Evolutionary conservation across 2,113 vertebrate species (phyloP), one percentile per base, ranked within the genome.

Genomic region (Coracopsis vasa): DNA sequence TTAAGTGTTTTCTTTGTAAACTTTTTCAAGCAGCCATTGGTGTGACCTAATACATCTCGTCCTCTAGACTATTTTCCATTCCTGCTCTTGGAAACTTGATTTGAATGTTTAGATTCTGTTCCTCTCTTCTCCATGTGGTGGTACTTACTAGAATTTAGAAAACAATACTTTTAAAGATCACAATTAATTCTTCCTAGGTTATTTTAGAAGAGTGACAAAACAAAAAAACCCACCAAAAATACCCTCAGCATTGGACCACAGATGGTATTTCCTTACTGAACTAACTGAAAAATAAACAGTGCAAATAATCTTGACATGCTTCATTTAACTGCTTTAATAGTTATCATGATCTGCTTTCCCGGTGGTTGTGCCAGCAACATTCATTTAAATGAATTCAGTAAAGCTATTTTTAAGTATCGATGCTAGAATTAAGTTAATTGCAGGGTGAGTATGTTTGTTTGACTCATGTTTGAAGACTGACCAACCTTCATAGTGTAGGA

Each of bases 381-480:
- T 67, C 10, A 60, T 78, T 84, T 71, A 53, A 73, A 80, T 86
- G 69, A 27, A 86, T 80, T 88, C 79, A 56, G 28, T 71, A 60
- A 50, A 86, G 66, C 82, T 70, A 25, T 86, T 96, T 95, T 83
- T 24, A 81, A 86, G 42, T 70, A 80, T 45, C 39, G 15, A 8
- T 60, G 60, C 54, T 91, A 78, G 91, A 91, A 95, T 77, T 89
- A 74, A 71, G 51, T 70, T 61, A 86, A 86, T 92, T 81, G 45
- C 77, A 81, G 72, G 20, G 37, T 54, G 41, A 28, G 2, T 37
- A 3, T 70, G 25, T 92, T 45, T 86, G 37, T 86, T 95, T 92
- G 71, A n/a, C 35, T 93, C 13, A 3, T 20, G 4, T 71, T 86
- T 92, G 35, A 70, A 86, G 75, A 13, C 27, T 51, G 64, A 67